These are phyloP conservation scores for Anguilla obscura DNA, from an alignment of 2,797 vertebrate species.

Conservation along the genomic window DNA sequence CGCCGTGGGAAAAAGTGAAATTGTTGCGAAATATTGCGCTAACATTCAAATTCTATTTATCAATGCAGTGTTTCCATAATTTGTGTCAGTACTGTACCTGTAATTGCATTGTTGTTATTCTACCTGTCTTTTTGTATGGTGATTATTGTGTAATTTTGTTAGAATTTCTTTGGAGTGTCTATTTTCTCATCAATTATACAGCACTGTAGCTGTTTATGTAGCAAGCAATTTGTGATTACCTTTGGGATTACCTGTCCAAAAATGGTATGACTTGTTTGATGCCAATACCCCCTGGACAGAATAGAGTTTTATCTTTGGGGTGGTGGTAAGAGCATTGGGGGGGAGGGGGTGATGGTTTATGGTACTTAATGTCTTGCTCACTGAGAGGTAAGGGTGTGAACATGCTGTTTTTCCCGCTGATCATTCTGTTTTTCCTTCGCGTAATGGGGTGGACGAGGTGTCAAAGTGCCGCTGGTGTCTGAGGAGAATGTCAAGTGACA, in stretches of 20 bases:
- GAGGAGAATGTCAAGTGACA: background rate
- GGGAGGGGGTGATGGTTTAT: background rate
- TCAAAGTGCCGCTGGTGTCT: background rate
- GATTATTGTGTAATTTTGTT: background rate
- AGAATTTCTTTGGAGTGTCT: background rate
- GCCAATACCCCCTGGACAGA: background rate
- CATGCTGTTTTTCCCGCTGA: background rate
- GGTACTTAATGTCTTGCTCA: background rate
- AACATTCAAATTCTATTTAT: background rate
- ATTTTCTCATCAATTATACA: conserved; percentile 16
- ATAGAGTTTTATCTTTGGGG: background rate
- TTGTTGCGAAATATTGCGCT: background rate
- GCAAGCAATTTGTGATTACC: background rate
- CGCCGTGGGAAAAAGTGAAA: background rate
- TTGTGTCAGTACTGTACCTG: background rate
- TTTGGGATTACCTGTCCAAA: background rate
- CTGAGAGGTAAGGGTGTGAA: background rate
- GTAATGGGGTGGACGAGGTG: no score
- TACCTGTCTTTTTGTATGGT: background rate
- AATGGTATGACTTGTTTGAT: background rate
- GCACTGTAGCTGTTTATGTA: background rate
- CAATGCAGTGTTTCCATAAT: background rate
- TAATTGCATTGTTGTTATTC: background rate
- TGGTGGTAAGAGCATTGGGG: background rate
- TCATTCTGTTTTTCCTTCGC: background rate